Conservation (phyloP, 2,888 invertebrate genomes). For the Acanthosepion pharaonis region DNA sequence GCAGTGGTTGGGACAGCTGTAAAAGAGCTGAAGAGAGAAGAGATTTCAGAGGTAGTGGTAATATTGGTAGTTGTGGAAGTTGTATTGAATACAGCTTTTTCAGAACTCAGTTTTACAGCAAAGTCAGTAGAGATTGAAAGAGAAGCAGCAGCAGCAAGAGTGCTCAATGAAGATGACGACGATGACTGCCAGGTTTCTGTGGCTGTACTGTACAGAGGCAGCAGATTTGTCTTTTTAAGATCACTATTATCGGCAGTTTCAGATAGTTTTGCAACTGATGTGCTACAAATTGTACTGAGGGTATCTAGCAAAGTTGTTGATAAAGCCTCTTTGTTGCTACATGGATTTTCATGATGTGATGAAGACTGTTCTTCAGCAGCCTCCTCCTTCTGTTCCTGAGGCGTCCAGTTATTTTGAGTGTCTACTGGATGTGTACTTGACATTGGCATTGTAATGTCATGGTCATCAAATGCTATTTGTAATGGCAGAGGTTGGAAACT, state of each 20-base stretch:
- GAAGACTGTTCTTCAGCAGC: neutral
- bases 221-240: neutral
- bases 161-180: neutral
- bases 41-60: constrained; percentile 33
- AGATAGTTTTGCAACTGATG: neutral
- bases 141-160: neutral
- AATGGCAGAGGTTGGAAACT: neutral
- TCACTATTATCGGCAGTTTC: neutral
- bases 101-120: neutral
- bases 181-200: neutral
- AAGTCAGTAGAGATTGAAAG: neutral
- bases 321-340: neutral
- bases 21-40: neutral
- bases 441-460: neutral
- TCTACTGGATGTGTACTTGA: neutral
- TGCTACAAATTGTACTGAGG: neutral
- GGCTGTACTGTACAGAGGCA: neutral
- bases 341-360: neutral
- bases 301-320: neutral
- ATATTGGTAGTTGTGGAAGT: neutral
- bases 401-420: neutral
- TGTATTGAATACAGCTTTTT: neutral
- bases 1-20: neutral
- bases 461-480: neutral
- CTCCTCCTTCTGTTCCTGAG: neutral